Evolutionary conservation across 2,888 invertebrate genomes (phyloP).

Genomic region (Heterodera filipjevi): DNA sequence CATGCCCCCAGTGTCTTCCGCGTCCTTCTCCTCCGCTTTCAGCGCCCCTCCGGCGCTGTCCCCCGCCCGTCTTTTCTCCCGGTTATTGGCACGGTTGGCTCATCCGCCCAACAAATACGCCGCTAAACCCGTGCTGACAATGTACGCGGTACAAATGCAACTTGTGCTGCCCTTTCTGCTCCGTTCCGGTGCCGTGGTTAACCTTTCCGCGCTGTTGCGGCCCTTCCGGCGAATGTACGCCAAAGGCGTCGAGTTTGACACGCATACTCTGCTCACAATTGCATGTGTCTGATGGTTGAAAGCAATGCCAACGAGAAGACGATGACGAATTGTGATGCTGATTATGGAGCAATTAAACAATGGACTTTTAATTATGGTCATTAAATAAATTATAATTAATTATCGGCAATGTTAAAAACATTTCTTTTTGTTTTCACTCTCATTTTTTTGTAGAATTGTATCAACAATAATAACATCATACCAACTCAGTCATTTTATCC

Average conservation of each 20-base stretch:
- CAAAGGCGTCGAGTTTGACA: constrained; percentile 28
- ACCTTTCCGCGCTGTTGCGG: constrained; percentile 13
- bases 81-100: background rate
- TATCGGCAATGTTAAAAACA: no score
- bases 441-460: no score
- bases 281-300: background rate
- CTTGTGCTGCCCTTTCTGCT: constrained; percentile 21
- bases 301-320: no score
- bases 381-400: no score
- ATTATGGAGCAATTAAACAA: no score
- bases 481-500: no score
- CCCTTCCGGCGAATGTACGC: constrained; percentile 28
- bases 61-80: background rate
- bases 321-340: no score
- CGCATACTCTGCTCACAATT: constrained; percentile 19
- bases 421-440: no score
- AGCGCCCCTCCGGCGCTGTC: background rate
- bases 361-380: no score
- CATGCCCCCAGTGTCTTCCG: background rate
- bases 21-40: background rate
- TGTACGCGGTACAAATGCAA: constrained; percentile 28
- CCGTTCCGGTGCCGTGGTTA: constrained; percentile 25
- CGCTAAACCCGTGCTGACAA: constrained; percentile 24
- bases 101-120: constrained; percentile 22
- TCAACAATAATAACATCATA: no score